Base-by-base conservation (phyloP, 2,113 vertebrate genomes). In the Chaenogobius annularis region DNA sequence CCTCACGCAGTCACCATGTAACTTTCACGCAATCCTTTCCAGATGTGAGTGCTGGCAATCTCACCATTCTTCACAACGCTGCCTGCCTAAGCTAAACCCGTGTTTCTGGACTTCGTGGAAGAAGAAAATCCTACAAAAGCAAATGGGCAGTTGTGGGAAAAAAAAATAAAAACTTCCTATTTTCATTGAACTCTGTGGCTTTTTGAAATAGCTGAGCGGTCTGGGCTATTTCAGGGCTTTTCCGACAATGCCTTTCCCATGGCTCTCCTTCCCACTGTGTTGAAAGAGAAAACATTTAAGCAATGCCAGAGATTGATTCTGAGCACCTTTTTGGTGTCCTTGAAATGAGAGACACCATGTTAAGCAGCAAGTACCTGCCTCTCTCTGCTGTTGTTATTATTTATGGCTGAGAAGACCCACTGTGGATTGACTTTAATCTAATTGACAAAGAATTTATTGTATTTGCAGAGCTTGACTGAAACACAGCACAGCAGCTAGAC, bases 21-120 rank as follows among this genome's bases (percentile, higher is more conserved):
- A 68, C 77, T 69, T 72, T 77, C 83, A 40, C 65, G n/a, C 80
- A 87, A 89, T 90, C 75, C 52, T 43, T 87, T 89, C 88, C 91
- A 92, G 88, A 91, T 89, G 83, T 78, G 71, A 2, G 26, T 7
- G 79, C 68, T 15, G 76, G 70, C 79, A 73, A 40, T 73, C 54
- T n/a, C 66, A 35, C 74, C 75, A 71, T 83, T 69, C 55, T 70
- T 55, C 56, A 68, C 67, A 22, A 43, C 35, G 8, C 20, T 69
- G 71, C 80, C 23, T 69, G 71, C 80, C 80, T 66, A 66, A 73
- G 59, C 61, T 63, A 76, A 76, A 64, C 83, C 76, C 31, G 78
- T 83, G 59, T 55, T 48, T 66, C 62, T 11, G 77, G 70, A 85
- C 70, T 66, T 75, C 2, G 58, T 17, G 23, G 58, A 64, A 20